A percentile compares a stretch with the other conserved stretches of the same genome.
Evolutionary conservation across 2,113 vertebrate species (phyloP).

Genomic region (Dipodomys merriami): DNA sequence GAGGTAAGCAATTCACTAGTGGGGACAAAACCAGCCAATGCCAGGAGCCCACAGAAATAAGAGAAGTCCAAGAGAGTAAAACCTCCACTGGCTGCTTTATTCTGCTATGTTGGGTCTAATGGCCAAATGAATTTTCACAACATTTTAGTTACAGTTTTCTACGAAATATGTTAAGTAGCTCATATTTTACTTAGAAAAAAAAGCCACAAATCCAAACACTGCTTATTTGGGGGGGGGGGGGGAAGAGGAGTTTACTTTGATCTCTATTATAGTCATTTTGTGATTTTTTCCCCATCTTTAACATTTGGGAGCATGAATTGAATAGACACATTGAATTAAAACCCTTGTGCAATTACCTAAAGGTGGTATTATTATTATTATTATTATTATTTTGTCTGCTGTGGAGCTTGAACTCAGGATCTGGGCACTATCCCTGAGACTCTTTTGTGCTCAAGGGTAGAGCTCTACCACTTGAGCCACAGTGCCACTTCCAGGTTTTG

Average conservation of each 20-base stretch:
- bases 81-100: slow-evolving; percentile 33
- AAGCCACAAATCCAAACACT: neutral
- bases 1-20: slow-evolving; percentile 55
- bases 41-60: slow-evolving; percentile 45
- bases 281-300: slow-evolving; percentile 24
- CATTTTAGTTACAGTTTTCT: neutral
- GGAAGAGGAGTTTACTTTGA: slow-evolving; percentile 31
- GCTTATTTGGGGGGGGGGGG: neutral
- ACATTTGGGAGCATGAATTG: neutral
- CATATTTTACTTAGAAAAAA: slow-evolving; percentile 48
- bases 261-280: slow-evolving; percentile 8
- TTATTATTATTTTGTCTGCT: no score
- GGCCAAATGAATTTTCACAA: neutral
- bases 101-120: slow-evolving; percentile 42
- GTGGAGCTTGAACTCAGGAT: no score
- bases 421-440: no score
- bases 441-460: no score
- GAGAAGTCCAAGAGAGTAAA: slow-evolving; percentile 47
- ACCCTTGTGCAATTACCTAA: no score
- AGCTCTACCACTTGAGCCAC: no score
- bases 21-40: neutral
- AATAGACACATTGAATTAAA: no score
- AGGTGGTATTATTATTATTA: no score
- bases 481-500: no score
- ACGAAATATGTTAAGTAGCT: slow-evolving; percentile 31